Evolutionary conservation across 2,797 vertebrate genomes (phyloP).

Genomic region (Menidia menidia): DNA sequence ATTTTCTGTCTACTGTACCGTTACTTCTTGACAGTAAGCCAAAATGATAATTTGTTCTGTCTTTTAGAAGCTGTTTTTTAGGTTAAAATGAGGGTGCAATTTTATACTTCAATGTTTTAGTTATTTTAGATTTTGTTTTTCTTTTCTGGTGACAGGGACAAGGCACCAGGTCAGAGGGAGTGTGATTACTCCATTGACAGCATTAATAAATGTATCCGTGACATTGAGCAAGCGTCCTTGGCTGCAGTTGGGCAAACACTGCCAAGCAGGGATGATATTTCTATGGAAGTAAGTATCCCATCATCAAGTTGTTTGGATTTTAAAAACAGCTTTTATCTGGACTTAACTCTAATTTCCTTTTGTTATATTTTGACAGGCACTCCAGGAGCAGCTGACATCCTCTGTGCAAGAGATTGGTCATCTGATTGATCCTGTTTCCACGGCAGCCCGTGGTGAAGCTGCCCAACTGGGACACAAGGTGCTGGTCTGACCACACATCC

Average conservation of each 20-base stretch:
- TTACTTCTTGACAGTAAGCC: background rate
- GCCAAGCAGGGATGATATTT: conserved; percentile 96
- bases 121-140: conserved; percentile 15
- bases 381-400: conserved; percentile 97
- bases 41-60: background rate
- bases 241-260: conserved; percentile 93
- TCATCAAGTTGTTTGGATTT: conserved; percentile 47
- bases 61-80: too few species aligned
- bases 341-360: conserved; percentile 48
- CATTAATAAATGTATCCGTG: conserved; percentile 96
- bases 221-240: conserved; percentile 96
- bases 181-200: conserved; percentile 97
- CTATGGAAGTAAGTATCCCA: conserved; percentile 89
- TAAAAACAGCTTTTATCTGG: conserved; percentile 39
- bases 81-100: too few species aligned
- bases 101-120: background rate
- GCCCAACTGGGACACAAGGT: conserved; percentile 99
- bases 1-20: background rate
- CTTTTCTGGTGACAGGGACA: conserved; percentile 86
- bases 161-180: conserved; percentile 96
- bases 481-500: conserved; percentile 37
- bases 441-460: conserved; percentile 92
- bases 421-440: conserved; percentile 95
- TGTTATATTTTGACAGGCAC: conserved; percentile 82
- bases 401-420: conserved; percentile 98